Percentiles rank a stretch among this genome's conserved stretches.
Evolutionary conservation across 2,888 invertebrate genomes (phyloP).

Genomic region (Hedychridium roseum): DNA sequence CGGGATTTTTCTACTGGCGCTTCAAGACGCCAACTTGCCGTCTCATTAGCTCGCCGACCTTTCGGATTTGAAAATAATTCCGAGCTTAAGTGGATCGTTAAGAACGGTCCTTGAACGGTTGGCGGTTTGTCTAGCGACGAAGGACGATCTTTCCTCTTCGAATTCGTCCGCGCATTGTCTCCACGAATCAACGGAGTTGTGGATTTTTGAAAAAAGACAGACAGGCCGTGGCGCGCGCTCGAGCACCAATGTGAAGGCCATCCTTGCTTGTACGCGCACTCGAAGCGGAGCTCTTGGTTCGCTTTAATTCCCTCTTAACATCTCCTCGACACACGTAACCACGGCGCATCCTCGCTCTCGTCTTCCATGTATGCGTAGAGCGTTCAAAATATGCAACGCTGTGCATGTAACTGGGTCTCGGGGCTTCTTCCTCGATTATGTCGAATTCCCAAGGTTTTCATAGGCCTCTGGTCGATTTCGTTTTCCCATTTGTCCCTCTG

Average conservation of each 20-base stretch:
- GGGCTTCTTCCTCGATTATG: not conserved
- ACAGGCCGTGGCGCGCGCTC: not conserved
- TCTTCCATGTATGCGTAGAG: not conserved
- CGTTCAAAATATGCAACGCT: not conserved
- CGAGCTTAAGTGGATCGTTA: too few species aligned
- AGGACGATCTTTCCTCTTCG: too few species aligned
- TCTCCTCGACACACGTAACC: slow-evolving; percentile 16
- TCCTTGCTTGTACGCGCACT: slow-evolving; percentile 16
- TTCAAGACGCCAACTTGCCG: too few species aligned
- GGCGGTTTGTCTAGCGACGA: too few species aligned
- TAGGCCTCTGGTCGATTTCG: not conserved
- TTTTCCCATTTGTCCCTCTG: too few species aligned
- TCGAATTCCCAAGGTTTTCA: not conserved
- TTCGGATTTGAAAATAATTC: too few species aligned
- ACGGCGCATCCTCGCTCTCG: slow-evolving; percentile 1
- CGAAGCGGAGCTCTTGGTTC: slow-evolving; percentile 31
- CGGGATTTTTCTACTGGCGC: too few species aligned
- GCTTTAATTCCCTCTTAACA: slow-evolving; percentile 33
- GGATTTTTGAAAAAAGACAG: not conserved
- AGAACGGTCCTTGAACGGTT: too few species aligned
- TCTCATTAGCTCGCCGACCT: too few species aligned
- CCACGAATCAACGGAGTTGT: not conserved
- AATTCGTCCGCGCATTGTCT: too few species aligned
- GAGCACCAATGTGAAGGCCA: slow-evolving; percentile 31
- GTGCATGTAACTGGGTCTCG: not conserved